Percentiles rank a stretch among this genome's conserved stretches.
Evolutionary conservation across 2,888 invertebrate species (phyloP).

Genomic region (Drosophila birchii): DNA sequence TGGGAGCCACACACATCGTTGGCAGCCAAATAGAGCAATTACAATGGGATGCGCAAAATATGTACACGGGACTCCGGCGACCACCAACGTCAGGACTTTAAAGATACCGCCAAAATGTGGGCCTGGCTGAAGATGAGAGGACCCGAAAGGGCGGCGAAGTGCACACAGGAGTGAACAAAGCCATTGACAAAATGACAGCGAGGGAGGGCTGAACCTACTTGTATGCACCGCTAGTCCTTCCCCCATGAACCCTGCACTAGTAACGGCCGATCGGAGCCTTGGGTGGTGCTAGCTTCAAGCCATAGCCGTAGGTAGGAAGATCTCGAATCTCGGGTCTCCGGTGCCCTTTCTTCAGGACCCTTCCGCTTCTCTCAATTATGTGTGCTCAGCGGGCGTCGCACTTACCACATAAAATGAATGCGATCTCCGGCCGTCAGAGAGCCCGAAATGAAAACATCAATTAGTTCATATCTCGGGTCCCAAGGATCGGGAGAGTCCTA

Average conservation of each 20-base stretch:
- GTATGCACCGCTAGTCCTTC: conserved; percentile 10
- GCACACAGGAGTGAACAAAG: conserved; percentile 67
- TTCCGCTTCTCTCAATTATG: conserved; percentile 74
- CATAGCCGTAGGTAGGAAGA: conserved; percentile 30
- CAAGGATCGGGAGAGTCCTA: conserved; percentile 9
- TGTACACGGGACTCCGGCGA: conserved; percentile 47
- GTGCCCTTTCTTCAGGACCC: conserved; percentile 37
- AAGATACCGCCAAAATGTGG: conserved; percentile 67
- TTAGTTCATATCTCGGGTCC: conserved; percentile 66
- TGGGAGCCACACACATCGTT: conserved; percentile 48
- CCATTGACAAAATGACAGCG: conserved; percentile 67
- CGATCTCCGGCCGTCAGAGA: conserved; percentile 47
- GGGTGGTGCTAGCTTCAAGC: conserved; percentile 25
- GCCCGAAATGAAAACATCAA: conserved; percentile 79
- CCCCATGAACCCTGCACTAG: conserved; percentile 59
- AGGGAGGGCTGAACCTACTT: conserved; percentile 24
- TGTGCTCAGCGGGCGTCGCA: conserved; percentile 83
- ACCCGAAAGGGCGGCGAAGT: conserved; percentile 47
- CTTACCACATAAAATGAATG: conserved; percentile 82
- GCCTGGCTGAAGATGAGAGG: conserved; percentile 67
- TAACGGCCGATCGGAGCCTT: conserved; percentile 47
- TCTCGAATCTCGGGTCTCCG: conserved; percentile 5
- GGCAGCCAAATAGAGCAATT: conserved; percentile 75
- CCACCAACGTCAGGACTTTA: conserved; percentile 69
- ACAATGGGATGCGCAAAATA: conserved; percentile 73